Evolutionary conservation across 1,140 invertebrate species (phyloP).

Genomic region (Aphis craccivora): DNA sequence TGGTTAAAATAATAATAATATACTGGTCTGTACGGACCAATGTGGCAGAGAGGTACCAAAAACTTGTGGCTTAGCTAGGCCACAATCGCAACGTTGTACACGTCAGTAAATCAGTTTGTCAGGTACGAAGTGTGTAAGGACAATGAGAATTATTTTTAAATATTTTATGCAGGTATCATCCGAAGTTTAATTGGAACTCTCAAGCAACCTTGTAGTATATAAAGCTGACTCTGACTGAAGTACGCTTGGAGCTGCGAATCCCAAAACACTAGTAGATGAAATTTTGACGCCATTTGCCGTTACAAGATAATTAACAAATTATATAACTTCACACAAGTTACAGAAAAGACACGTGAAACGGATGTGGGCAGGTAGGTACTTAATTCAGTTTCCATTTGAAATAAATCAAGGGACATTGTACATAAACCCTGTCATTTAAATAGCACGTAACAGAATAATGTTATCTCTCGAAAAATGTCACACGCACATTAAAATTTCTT

Average conservation of each 20-base stretch:
- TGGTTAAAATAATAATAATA: background rate
- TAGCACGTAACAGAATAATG: background rate
- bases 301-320: slow-evolving; percentile 46
- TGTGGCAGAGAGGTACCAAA: background rate
- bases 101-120: background rate
- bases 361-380: background rate
- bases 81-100: background rate
- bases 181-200: slow-evolving; percentile 19
- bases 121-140: background rate
- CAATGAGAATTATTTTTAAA: background rate
- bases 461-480: no score
- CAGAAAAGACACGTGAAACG: slow-evolving; percentile 17
- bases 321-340: slow-evolving; percentile 2
- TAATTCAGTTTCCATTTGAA: slow-evolving; percentile 40
- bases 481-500: background rate
- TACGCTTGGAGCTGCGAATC: background rate
- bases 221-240: background rate
- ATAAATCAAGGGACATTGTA: slow-evolving; percentile 25
- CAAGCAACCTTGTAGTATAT: no score
- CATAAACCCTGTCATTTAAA: background rate
- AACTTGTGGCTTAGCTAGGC: background rate
- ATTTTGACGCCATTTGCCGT: slow-evolving; percentile 22
- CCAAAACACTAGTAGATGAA: slow-evolving; percentile 18
- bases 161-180: background rate
- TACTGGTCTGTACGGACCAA: background rate